Evolutionary conservation across 37 sponge, comb jelly and placozoan species (phyloP).

Genomic region (Haliclona indistincta): DNA sequence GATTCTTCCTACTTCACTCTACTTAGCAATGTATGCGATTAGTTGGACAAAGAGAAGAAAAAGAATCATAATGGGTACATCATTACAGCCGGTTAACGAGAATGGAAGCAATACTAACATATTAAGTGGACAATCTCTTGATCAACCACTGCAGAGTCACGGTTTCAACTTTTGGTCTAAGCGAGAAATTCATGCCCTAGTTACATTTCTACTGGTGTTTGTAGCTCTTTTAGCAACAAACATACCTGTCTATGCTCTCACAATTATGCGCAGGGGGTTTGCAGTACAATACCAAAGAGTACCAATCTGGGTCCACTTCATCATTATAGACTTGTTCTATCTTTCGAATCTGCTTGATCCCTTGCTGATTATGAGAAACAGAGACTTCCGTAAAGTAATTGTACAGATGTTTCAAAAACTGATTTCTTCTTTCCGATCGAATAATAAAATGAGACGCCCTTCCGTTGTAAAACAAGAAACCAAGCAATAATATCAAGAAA

Average conservation of each 20-base stretch:
- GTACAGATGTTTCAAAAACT: neutral
- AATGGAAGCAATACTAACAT: neutral
- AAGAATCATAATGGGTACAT: constrained; percentile 14
- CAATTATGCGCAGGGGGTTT: neutral
- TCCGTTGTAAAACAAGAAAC: neutral
- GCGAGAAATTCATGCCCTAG: constrained; percentile 1
- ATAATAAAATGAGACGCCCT: neutral
- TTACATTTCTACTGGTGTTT: constrained; percentile 28
- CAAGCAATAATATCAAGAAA: neutral
- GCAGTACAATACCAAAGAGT: neutral
- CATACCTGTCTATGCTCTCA: constrained; percentile 9
- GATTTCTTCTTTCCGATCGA: neutral
- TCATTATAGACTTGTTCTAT: neutral
- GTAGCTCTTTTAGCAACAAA: constrained; percentile 14
- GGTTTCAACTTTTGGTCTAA: no score
- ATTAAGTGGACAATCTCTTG: neutral
- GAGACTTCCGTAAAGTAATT: constrained; percentile 21
- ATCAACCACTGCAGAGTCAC: no score
- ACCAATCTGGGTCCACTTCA: constrained; percentile 19
- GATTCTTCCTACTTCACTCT: constrained; percentile 23
- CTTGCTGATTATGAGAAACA: constrained; percentile 36
- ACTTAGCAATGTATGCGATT: constrained; percentile 11
- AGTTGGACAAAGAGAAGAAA: constrained; percentile 2
- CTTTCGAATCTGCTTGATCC: constrained; percentile 15
- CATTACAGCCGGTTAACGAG: no score